Percentiles rank a stretch among this genome's conserved stretches.
phyloP scores from a whole-genome alignment of 2,888 invertebrate genomes.

The Pinctada fucata region DNA sequence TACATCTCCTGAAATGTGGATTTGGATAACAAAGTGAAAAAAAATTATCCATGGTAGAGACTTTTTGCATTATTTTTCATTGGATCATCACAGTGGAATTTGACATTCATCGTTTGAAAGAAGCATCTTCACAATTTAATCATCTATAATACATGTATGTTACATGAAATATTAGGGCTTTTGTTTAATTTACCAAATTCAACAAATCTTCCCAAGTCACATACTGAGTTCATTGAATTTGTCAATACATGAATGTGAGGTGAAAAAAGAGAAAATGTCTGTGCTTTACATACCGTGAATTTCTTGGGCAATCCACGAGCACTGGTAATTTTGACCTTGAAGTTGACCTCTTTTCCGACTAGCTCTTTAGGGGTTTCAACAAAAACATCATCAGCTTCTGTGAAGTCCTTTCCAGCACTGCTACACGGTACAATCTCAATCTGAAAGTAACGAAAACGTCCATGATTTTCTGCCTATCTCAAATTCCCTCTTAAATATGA shows the following conservation, averaged over 20 bases:
- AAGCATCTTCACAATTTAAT: too few species aligned
- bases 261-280: too few species aligned
- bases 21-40: neutral
- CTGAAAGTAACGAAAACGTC: constrained; percentile 48
- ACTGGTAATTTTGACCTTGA: constrained; percentile 78
- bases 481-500: neutral
- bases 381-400: constrained; percentile 78
- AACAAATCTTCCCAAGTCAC: too few species aligned
- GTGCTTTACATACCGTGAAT: constrained; percentile 76
- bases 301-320: constrained; percentile 79
- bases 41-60: neutral
- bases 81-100: too few species aligned
- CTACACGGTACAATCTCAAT: constrained; percentile 79
- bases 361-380: constrained; percentile 79
- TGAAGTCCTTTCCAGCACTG: constrained; percentile 78
- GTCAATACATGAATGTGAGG: too few species aligned
- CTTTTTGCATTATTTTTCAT: too few species aligned
- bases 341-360: constrained; percentile 78
- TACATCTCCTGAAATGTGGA: constrained; percentile 63
- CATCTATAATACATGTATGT: too few species aligned
- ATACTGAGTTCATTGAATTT: too few species aligned
- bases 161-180: too few species aligned
- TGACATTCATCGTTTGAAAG: too few species aligned
- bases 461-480: neutral
- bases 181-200: too few species aligned